Conservation (phyloP, 1,140 invertebrate species). For the Lordiphosa mommai region DNA sequence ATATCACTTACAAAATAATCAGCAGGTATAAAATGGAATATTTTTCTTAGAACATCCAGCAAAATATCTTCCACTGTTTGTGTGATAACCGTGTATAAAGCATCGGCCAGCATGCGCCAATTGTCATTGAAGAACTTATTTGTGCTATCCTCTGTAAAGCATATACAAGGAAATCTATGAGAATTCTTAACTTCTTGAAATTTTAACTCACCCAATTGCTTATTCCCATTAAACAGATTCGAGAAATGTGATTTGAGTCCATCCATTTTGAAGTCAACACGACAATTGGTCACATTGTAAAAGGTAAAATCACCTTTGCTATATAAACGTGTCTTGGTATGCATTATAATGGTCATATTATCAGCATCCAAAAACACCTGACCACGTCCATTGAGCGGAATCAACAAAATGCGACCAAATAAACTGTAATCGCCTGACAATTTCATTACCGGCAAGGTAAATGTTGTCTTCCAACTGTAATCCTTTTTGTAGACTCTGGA, state of each 20-base stretch:
- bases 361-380: constrained; percentile 85
- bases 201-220: constrained; percentile 61
- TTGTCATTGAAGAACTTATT: constrained; percentile 86
- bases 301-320: constrained; percentile 83
- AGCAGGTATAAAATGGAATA: constrained; percentile 85
- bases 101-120: constrained; percentile 85
- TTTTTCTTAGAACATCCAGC: constrained; percentile 82
- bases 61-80: constrained; percentile 86
- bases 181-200: background rate
- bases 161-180: background rate
- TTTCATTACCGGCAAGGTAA: constrained; percentile 83
- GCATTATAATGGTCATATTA: constrained; percentile 82
- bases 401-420: constrained; percentile 85
- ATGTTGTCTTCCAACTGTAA: constrained; percentile 84
- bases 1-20: constrained; percentile 84
- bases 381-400: constrained; percentile 85
- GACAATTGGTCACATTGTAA: constrained; percentile 82
- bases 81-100: constrained; percentile 83
- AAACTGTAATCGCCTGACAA: constrained; percentile 86
- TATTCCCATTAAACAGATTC: constrained; percentile 75
- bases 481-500: constrained; percentile 82
- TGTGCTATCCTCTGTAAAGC: constrained; percentile 83
- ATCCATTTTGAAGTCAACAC: constrained; percentile 72
- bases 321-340: constrained; percentile 83
- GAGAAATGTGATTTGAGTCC: constrained; percentile 71